A percentile compares a stretch with the other conserved stretches of the same genome.
phyloP scores from a whole-genome alignment of 2,888 invertebrate genomes.

The Hedya salicella region DNA sequence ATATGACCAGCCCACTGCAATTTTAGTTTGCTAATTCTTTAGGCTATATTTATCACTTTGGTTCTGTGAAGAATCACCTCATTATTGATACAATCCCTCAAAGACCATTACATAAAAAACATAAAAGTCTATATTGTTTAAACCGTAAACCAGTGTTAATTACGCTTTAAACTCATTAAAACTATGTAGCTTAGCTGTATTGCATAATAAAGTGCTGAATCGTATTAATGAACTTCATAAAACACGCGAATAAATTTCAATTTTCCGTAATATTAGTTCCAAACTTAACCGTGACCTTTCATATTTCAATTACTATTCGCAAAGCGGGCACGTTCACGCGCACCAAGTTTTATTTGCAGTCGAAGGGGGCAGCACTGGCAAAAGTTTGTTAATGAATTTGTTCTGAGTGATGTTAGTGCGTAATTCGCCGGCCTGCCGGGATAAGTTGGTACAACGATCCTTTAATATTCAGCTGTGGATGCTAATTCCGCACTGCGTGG shows the following conservation, averaged over 20 bases:
- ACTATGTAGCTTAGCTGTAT: background rate
- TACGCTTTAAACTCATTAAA: background rate
- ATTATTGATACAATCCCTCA: too few species aligned
- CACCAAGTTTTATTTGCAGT: constrained; percentile 25
- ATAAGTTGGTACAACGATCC: constrained; percentile 27
- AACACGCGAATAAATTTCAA: constrained; percentile 21
- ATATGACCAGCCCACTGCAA: too few species aligned
- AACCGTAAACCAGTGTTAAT: background rate
- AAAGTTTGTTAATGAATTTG: constrained; percentile 4
- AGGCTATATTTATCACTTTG: too few species aligned
- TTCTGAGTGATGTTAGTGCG: constrained; percentile 7
- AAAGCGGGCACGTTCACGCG: constrained; percentile 13
- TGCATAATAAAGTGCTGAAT: too few species aligned
- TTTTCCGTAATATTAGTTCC: constrained; percentile 23
- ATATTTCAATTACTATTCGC: constrained; percentile 38
- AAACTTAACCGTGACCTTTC: constrained; percentile 9
- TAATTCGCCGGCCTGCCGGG: background rate
- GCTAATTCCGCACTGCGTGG: constrained; percentile 37
- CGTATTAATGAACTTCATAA: constrained; percentile 19
- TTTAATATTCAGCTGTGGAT: constrained; percentile 38
- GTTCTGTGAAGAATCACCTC: too few species aligned
- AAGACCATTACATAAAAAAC: too few species aligned
- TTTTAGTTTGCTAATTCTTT: too few species aligned
- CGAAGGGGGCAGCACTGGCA: background rate
- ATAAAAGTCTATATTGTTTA: too few species aligned